phyloP scores from a whole-genome alignment of 2,797 vertebrate genomes.

The Pipistrellus pygmaeus region DNA sequence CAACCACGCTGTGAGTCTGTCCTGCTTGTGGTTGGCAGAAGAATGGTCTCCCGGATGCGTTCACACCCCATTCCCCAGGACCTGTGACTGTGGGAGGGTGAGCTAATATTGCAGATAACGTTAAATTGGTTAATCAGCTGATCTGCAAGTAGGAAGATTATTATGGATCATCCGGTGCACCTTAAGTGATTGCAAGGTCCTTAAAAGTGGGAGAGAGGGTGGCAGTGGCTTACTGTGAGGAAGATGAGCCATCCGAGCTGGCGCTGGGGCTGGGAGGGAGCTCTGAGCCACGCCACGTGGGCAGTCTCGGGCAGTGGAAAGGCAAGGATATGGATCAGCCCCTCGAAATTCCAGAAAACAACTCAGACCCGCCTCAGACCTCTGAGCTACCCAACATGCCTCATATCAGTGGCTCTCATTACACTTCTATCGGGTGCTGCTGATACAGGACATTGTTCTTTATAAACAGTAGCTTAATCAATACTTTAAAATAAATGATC shows the following conservation, averaged over 20 bases:
- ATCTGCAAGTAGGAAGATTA: background rate
- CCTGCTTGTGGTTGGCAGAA: background rate
- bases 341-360: background rate
- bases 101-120: background rate
- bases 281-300: background rate
- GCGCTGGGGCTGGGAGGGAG: background rate
- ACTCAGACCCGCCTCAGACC: background rate
- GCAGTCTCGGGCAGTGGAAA: background rate
- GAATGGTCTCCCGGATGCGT: background rate
- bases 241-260: background rate
- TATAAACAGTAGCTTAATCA: background rate
- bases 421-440: background rate
- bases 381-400: background rate
- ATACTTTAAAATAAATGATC: conserved; percentile 20
- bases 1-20: background rate
- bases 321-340: fast-evolving
- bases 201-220: background rate
- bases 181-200: background rate
- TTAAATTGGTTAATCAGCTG: background rate
- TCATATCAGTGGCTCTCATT: background rate
- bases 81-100: background rate
- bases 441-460: background rate
- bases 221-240: background rate
- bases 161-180: background rate
- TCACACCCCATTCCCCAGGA: background rate